phyloP scores from a whole-genome alignment of 2,797 vertebrate genomes.

The Gobio occitaniae region DNA sequence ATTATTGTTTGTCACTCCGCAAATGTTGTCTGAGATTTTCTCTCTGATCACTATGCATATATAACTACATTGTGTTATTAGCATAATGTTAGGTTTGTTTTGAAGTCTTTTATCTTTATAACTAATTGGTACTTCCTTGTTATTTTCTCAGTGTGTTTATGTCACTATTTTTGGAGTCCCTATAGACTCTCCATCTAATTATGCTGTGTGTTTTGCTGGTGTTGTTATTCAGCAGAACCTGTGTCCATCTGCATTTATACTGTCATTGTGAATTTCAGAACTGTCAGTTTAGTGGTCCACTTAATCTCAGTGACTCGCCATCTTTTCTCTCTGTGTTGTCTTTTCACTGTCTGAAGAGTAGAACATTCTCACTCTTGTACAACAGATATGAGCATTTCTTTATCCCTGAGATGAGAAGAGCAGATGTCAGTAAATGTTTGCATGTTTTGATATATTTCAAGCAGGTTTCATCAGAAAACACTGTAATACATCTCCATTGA shows the following conservation, averaged over 20 bases:
- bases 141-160: slow-evolving; percentile 24
- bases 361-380: background rate
- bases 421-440: background rate
- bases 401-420: background rate
- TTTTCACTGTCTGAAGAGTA: background rate
- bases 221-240: slow-evolving; percentile 9
- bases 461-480: background rate
- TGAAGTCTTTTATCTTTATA: slow-evolving; percentile 48
- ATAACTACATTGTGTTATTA: slow-evolving; percentile 28
- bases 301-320: background rate
- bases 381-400: background rate
- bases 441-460: background rate
- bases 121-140: slow-evolving; percentile 22
- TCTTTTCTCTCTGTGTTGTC: background rate
- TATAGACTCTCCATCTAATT: background rate
- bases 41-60: slow-evolving; percentile 33
- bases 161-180: background rate
- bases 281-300: slow-evolving; percentile 23
- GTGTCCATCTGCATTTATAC: slow-evolving; percentile 12
- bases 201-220: background rate
- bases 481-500: background rate
- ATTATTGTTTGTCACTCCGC: slow-evolving; percentile 12
- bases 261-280: slow-evolving; percentile 43
- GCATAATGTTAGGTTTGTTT: slow-evolving; percentile 27
- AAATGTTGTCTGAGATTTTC: slow-evolving; percentile 31